Evolutionary conservation across 1,140 invertebrate species (phyloP).

Genomic region (Hyles vespertilio): DNA sequence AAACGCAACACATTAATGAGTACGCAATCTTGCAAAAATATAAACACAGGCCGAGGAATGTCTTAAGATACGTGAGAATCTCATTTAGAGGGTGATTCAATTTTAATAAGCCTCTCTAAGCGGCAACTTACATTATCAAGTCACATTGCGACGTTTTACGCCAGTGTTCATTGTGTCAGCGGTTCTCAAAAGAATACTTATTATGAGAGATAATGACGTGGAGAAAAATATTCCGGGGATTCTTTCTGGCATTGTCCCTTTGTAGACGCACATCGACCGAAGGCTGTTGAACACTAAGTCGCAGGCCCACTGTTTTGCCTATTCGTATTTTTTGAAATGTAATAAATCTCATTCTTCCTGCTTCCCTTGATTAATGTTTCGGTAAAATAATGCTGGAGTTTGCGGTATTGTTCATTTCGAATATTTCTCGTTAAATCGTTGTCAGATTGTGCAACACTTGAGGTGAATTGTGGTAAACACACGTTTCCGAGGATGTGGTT

Average conservation of each 20-base stretch:
- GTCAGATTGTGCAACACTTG: too few species aligned
- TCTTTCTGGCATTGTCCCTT: conserved; percentile 23
- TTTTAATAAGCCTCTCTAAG: conserved; percentile 41
- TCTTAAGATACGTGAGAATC: conserved; percentile 28
- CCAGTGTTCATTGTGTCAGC: conserved; percentile 29
- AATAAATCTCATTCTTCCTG: neutral
- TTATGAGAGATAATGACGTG: conserved; percentile 24
- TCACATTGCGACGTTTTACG: conserved; percentile 31
- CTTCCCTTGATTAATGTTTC: neutral
- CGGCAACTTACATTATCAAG: conserved; percentile 38
- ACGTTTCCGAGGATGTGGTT: too few species aligned
- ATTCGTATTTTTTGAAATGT: conserved; percentile 12
- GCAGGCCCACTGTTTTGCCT: conserved; percentile 17
- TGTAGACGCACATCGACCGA: conserved; percentile 8
- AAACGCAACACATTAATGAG: neutral
- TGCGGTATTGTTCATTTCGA: too few species aligned
- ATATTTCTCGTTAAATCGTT: too few species aligned
- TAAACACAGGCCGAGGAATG: conserved; percentile 14
- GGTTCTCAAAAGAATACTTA: conserved; percentile 33
- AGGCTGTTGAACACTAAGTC: conserved; percentile 14
- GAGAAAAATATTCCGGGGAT: conserved; percentile 28
- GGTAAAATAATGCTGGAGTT: too few species aligned
- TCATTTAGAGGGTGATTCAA: conserved; percentile 36
- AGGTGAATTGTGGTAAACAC: too few species aligned
- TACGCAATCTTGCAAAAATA: conserved; percentile 15